Percentiles rank a stretch among this genome's conserved stretches.
These are phyloP conservation scores for Strix aluco DNA, from an alignment of 2,113 vertebrate species.

Conservation along the genomic window DNA sequence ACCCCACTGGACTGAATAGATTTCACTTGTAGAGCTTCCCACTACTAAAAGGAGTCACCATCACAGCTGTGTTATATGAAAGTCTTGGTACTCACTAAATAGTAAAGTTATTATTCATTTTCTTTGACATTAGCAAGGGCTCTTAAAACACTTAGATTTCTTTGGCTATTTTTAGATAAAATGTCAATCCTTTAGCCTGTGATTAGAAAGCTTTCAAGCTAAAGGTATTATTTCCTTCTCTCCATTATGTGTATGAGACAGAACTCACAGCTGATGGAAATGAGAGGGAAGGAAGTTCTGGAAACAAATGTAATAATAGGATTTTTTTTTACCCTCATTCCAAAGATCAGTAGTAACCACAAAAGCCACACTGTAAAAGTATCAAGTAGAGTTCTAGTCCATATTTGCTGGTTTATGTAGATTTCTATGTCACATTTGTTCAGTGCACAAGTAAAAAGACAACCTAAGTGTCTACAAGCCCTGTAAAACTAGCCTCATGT, in stretches of 20 bases:
- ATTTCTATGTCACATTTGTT: neutral
- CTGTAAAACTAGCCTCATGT: neutral
- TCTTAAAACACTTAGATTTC: neutral
- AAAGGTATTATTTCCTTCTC: neutral
- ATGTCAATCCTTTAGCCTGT: neutral
- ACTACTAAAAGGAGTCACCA: neutral
- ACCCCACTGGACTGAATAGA: neutral
- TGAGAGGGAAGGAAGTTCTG: neutral
- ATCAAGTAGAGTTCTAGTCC: neutral
- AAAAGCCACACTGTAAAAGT: neutral
- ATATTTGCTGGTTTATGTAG: neutral
- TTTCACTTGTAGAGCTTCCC: neutral
- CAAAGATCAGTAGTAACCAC: neutral
- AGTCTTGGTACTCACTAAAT: neutral
- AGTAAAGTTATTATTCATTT: neutral
- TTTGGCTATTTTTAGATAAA: slow-evolving; percentile 14
- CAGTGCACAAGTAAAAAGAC: neutral
- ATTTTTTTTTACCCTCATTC: neutral
- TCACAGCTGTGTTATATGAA: neutral
- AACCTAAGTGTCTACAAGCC: neutral
- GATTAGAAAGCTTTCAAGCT: slow-evolving; percentile 29
- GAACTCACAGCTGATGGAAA: neutral
- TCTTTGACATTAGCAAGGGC: neutral
- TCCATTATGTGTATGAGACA: neutral
- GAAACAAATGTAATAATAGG: neutral